A percentile compares a stretch with the other conserved stretches of the same genome.
Conservation (phyloP, 92 coral and sea anemone species). For the Muricea muricata region DNA sequence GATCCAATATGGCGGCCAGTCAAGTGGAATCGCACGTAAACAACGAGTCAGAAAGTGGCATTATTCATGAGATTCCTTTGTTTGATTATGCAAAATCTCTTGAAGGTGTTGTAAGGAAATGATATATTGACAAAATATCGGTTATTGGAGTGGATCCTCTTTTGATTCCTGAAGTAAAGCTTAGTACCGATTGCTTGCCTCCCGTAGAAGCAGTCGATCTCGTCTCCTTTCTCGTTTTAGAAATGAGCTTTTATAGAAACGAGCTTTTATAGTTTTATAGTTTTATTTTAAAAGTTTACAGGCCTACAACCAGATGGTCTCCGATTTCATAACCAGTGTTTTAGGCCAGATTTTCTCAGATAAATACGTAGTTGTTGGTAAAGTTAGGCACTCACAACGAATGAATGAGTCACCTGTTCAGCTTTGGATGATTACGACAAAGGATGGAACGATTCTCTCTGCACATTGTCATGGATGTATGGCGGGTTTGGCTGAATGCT, state of each 20-base stretch:
- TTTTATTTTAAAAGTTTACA: slow-evolving; percentile 13
- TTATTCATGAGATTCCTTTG: too few relatives aligned
- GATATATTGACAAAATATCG: too few relatives aligned
- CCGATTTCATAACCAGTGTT: slow-evolving; percentile 12
- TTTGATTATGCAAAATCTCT: not conserved
- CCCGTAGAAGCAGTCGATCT: slow-evolving; percentile 15
- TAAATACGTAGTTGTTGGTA: slow-evolving; percentile 29
- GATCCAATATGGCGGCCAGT: not conserved
- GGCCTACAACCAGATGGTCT: too few relatives aligned
- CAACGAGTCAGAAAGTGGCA: not conserved
- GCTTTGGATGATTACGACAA: slow-evolving; percentile 17
- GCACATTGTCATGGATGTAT: too few relatives aligned
- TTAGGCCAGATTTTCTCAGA: too few relatives aligned
- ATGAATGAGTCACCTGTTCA: slow-evolving; percentile 43
- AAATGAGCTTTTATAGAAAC: slow-evolving; percentile 23
- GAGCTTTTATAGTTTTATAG: slow-evolving; percentile 8
- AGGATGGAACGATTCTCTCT: not conserved
- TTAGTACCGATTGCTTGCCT: slow-evolving; percentile 16
- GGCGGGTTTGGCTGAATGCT: slow-evolving; percentile 14
- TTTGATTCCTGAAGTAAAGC: slow-evolving; percentile 32
- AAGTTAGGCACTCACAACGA: slow-evolving; percentile 48
- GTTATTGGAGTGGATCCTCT: slow-evolving; percentile 50
- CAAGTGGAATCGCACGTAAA: not conserved
- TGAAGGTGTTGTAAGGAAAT: slow-evolving; percentile 47
- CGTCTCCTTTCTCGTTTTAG: slow-evolving; percentile 10